These are phyloP conservation scores for Stichodactyla mertensii DNA, from an alignment of 64 coral and sea anemone genomes.

Conservation along the genomic window DNA sequence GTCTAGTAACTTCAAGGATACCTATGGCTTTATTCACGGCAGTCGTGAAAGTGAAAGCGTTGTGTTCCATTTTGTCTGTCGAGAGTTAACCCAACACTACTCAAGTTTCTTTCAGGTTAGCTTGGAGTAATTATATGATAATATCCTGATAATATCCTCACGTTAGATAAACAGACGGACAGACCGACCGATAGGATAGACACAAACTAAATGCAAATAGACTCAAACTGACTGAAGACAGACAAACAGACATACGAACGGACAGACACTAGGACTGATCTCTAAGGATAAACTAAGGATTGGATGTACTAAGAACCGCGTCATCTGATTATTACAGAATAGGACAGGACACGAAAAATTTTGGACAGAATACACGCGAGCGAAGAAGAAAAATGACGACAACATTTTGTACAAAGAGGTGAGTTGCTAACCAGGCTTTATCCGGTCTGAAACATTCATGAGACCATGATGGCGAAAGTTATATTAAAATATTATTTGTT, in stretches of 20 bases:
- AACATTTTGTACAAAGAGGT: slow-evolving; percentile 77
- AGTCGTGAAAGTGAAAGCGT: slow-evolving; percentile 84
- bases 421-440: slow-evolving; percentile 5
- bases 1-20: slow-evolving; percentile 70
- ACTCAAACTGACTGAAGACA: too few species aligned
- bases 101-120: slow-evolving; percentile 74
- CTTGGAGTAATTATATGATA: neutral
- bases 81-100: slow-evolving; percentile 81
- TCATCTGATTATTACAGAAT: slow-evolving; percentile 40
- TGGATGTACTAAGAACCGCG: neutral
- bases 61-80: slow-evolving; percentile 74
- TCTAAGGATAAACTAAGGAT: too few species aligned
- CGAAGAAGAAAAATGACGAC: slow-evolving; percentile 38
- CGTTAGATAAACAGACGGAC: too few species aligned
- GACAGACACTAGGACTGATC: too few species aligned
- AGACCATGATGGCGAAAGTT: too few species aligned
- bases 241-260: too few species aligned
- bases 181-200: too few species aligned
- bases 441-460: neutral
- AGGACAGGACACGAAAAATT: slow-evolving; percentile 64
- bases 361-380: slow-evolving; percentile 58
- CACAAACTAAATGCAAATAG: too few species aligned
- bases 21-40: slow-evolving; percentile 81
- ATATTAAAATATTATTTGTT: neutral
- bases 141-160: neutral